Evolutionary conservation across 2,113 vertebrate species (phyloP).

Genomic region (Xiphophorus maculatus): DNA sequence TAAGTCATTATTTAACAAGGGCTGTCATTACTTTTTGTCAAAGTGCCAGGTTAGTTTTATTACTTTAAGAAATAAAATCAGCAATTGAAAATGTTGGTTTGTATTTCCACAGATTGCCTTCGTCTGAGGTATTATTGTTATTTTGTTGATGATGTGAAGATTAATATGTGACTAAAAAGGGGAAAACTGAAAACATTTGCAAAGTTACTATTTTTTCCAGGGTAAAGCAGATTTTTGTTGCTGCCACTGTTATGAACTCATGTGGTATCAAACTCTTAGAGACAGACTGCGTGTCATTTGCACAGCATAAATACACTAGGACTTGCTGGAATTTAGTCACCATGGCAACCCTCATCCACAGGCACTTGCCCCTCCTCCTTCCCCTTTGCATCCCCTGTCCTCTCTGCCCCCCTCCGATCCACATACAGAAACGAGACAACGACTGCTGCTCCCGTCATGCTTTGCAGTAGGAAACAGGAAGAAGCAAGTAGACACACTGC

Average conservation of each 20-base stretch:
- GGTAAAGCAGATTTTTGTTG: background rate
- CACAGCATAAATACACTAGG: background rate
- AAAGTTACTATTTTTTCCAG: too few species aligned
- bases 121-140: too few species aligned
- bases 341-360: slow-evolving; percentile 48
- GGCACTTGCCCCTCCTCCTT: slow-evolving; percentile 6
- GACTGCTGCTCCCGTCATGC: slow-evolving; percentile 68
- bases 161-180: too few species aligned
- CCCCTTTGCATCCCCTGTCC: slow-evolving; percentile 8
- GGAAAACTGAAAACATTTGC: too few species aligned
- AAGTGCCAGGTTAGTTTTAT: too few species aligned
- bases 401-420: slow-evolving; percentile 25
- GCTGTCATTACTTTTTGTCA: too few species aligned
- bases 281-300: background rate
- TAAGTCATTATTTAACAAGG: too few species aligned
- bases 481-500: slow-evolving; percentile 17
- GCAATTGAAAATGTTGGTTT: too few species aligned
- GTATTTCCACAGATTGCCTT: too few species aligned
- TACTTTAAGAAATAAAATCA: too few species aligned
- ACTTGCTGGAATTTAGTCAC: slow-evolving; percentile 21
- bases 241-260: background rate
- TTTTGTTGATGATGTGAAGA: too few species aligned
- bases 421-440: background rate
- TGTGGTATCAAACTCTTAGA: background rate
- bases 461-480: slow-evolving; percentile 70